These are phyloP conservation scores for Listronotus bonariensis DNA, from an alignment of 1,140 invertebrate species.

Conservation along the genomic window DNA sequence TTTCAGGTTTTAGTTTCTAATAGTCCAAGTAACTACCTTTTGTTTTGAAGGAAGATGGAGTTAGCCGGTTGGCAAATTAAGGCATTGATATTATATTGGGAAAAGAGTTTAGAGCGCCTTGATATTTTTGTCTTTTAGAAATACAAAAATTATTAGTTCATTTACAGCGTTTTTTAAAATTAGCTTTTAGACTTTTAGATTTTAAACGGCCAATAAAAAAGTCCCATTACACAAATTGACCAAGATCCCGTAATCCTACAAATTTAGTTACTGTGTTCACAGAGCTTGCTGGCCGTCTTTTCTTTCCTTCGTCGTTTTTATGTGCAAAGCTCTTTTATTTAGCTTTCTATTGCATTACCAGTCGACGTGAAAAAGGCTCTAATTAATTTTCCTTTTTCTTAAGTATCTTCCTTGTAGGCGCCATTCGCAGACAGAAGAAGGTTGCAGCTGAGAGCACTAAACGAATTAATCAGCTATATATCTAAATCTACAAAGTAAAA, in stretches of 20 bases:
- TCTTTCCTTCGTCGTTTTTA: conserved; percentile 23
- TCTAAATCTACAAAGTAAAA: conserved; percentile 13
- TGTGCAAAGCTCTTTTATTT: conserved; percentile 23
- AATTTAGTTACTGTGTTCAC: conserved; percentile 22
- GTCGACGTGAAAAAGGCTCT: conserved; percentile 25
- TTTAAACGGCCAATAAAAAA: background rate
- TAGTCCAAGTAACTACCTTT: too few species aligned
- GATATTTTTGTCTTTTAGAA: too few species aligned
- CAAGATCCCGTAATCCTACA: conserved; percentile 26
- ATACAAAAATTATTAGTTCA: too few species aligned
- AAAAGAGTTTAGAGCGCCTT: too few species aligned
- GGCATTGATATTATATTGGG: too few species aligned
- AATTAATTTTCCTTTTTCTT: conserved; percentile 30
- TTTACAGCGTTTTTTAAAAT: too few species aligned
- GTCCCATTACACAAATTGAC: conserved; percentile 25
- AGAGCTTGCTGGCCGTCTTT: conserved; percentile 5
- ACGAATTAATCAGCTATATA: conserved; percentile 21
- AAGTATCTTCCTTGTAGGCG: conserved; percentile 13
- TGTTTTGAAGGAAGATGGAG: too few species aligned
- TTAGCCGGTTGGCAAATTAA: too few species aligned
- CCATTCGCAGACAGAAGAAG: conserved; percentile 13
- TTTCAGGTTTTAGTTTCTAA: too few species aligned
- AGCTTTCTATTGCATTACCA: conserved; percentile 24
- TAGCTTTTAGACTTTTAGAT: too few species aligned
- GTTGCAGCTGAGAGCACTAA: conserved; percentile 23